These are phyloP conservation scores for Struthio camelus DNA, from an alignment of 2,113 vertebrate genomes.

Conservation along the genomic window DNA sequence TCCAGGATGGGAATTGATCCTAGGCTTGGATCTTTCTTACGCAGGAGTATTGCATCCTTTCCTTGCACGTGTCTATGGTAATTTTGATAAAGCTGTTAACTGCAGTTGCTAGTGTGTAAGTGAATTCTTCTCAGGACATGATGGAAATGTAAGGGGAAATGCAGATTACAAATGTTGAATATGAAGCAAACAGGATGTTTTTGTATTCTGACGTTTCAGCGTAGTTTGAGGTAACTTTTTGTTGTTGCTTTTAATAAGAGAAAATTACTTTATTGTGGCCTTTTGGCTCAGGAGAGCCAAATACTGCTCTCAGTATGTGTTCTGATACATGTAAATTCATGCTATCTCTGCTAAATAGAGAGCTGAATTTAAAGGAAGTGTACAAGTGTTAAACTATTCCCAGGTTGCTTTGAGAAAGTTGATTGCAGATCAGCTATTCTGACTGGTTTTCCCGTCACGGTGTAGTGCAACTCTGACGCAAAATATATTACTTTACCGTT, in stretches of 20 bases:
- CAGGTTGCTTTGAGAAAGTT: background rate
- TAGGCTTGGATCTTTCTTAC: background rate
- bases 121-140: background rate
- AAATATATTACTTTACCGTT: background rate
- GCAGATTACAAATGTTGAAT: background rate
- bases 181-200: conserved; percentile 2
- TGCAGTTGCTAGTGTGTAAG: background rate
- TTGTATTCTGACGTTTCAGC: background rate
- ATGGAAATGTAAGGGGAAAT: background rate
- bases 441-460: background rate
- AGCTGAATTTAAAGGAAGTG: background rate
- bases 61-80: background rate
- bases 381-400: background rate
- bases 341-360: background rate
- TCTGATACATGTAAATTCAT: background rate
- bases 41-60: background rate
- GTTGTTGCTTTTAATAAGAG: background rate
- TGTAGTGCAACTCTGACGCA: background rate
- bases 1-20: background rate
- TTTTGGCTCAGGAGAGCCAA: background rate
- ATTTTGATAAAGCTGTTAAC: background rate
- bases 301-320: background rate
- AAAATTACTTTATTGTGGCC: background rate
- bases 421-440: background rate
- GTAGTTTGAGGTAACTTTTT: background rate